Evolutionary conservation across 2,797 vertebrate genomes (phyloP).

Genomic region (Arctocebus calabarensis): DNA sequence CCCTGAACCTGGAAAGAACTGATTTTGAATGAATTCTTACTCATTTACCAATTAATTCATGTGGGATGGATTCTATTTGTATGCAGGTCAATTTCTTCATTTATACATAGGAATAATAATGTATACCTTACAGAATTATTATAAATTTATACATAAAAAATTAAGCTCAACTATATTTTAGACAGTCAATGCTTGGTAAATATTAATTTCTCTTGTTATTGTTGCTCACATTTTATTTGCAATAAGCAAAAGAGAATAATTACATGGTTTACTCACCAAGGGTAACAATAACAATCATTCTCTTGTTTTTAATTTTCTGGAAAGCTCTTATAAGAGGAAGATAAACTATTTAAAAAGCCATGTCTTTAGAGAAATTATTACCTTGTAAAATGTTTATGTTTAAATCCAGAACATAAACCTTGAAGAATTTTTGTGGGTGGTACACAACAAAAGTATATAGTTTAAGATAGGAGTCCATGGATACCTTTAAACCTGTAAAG

Average conservation of each 20-base stretch:
- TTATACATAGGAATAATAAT: neutral
- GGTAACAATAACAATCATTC: neutral
- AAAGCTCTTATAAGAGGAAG: neutral
- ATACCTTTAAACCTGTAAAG: constrained; percentile 41
- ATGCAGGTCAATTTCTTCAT: neutral
- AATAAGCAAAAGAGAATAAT: neutral
- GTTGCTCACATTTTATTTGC: neutral
- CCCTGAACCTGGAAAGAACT: neutral
- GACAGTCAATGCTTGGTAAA: neutral
- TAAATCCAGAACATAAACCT: neutral
- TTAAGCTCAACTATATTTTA: neutral
- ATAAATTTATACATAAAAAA: neutral
- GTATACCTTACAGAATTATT: neutral
- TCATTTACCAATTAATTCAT: neutral
- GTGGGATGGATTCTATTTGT: neutral
- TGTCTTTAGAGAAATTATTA: constrained; percentile 16
- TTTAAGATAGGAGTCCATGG: neutral
- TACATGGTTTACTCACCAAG: neutral
- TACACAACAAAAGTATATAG: neutral
- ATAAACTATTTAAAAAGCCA: neutral
- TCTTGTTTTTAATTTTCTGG: constrained; percentile 19
- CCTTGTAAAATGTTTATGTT: neutral
- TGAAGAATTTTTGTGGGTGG: neutral
- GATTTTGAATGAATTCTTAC: neutral
- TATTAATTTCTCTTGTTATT: neutral